A percentile compares a stretch with the other conserved stretches of the same genome.
These are phyloP conservation scores for Trochalopteron elliotii DNA, from an alignment of 2,113 vertebrate species.

Conservation along the genomic window DNA sequence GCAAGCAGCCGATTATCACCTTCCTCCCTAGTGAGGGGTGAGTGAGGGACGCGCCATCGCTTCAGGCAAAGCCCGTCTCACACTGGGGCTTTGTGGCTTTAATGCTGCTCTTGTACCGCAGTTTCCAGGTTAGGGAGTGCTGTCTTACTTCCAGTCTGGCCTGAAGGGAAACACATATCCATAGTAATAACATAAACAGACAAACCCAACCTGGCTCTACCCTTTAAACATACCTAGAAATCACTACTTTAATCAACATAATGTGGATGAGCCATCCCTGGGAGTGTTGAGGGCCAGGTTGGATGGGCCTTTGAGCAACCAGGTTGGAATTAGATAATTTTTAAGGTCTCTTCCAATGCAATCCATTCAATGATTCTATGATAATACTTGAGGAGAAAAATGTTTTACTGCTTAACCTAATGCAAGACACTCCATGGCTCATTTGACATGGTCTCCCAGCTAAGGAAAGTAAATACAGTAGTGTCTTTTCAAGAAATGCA, in stretches of 20 bases:
- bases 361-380: background rate
- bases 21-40: fast-evolving
- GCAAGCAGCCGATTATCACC: background rate
- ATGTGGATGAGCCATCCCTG: too few species aligned
- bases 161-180: fast-evolving
- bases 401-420: background rate
- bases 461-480: background rate
- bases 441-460: background rate
- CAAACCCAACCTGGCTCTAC: background rate
- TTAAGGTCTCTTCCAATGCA: background rate
- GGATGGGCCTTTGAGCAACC: background rate
- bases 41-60: fast-evolving
- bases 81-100: background rate
- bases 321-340: background rate
- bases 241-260: background rate
- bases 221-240: background rate
- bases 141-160: background rate
- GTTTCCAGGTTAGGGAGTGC: background rate
- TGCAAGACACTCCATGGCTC: fast-evolving
- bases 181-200: background rate
- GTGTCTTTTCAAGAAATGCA: background rate
- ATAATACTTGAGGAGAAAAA: background rate
- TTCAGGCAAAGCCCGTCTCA: background rate
- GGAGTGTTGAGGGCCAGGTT: background rate
- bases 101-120: background rate